phyloP scores from a whole-genome alignment of 2,888 invertebrate genomes.

The Flabesymbios commensalis region DNA sequence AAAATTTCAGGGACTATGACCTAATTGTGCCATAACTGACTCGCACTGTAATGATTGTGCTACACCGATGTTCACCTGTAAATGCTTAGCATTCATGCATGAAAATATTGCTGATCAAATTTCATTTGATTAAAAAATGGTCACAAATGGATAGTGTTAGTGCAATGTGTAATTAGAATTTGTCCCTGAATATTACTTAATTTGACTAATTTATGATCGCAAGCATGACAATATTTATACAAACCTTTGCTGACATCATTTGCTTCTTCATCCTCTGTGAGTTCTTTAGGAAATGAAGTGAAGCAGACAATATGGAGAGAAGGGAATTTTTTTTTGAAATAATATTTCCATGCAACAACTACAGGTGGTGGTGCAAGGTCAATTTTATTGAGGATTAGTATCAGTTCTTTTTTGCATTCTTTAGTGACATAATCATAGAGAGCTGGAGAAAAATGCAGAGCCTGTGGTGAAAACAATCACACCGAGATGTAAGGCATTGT shows the following conservation, averaged over 20 bases:
- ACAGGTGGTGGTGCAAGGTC: constrained; percentile 81
- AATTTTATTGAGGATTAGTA: constrained; percentile 88
- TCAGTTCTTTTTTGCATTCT: constrained; percentile 78
- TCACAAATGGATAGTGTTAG: too few species aligned
- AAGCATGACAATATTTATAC: too few species aligned
- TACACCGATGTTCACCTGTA: too few species aligned
- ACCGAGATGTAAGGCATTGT: neutral
- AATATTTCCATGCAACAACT: constrained; percentile 85
- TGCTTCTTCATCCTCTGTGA: constrained; percentile 7
- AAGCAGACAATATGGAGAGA: constrained; percentile 79
- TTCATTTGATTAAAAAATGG: too few species aligned
- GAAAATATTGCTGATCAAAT: too few species aligned
- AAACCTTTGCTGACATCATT: constrained; percentile 2
- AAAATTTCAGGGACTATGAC: too few species aligned
- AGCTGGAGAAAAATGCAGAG: constrained; percentile 82
- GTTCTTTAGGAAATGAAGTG: constrained; percentile 73
- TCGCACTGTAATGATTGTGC: too few species aligned
- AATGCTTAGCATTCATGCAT: too few species aligned
- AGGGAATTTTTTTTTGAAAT: constrained; percentile 74
- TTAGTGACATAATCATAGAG: constrained; percentile 79
- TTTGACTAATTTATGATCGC: too few species aligned
- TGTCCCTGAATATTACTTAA: too few species aligned
- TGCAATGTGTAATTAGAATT: too few species aligned
- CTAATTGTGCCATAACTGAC: too few species aligned
- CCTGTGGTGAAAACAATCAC: constrained; percentile 44